phyloP scores from a whole-genome alignment of 2,797 vertebrate species.

The Poeciliopsis gracilis region DNA sequence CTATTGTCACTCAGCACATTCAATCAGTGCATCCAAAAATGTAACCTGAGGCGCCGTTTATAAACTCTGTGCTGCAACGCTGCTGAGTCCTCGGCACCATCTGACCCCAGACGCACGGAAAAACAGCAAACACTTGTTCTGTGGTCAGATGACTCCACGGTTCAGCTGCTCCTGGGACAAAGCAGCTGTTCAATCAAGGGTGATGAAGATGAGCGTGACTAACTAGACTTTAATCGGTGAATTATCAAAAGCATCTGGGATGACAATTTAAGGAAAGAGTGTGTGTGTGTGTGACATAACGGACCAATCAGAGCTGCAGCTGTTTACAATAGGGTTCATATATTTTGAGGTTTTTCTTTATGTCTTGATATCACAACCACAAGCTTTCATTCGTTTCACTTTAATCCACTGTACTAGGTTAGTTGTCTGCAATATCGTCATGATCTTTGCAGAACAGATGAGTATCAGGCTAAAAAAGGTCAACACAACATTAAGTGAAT shows the following conservation, averaged over 20 bases:
- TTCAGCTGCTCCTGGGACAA: constrained; percentile 6
- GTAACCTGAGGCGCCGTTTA: background rate
- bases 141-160: background rate
- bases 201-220: background rate
- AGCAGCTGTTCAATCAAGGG: background rate
- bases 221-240: background rate
- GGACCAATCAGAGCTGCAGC: background rate
- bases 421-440: background rate
- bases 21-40: constrained; percentile 2
- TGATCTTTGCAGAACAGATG: too few species aligned
- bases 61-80: background rate
- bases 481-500: background rate
- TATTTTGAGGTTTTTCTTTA: background rate
- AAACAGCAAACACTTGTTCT: background rate
- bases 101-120: background rate
- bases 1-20: constrained; percentile 1
- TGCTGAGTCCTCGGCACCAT: background rate
- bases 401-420: background rate
- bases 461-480: background rate
- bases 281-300: background rate
- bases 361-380: background rate
- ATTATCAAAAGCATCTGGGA: background rate
- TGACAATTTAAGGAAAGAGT: background rate
- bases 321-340: background rate
- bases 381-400: background rate